Evolutionary conservation across 2,888 invertebrate species (phyloP).

Genomic region (Chaetoderma sp.): DNA sequence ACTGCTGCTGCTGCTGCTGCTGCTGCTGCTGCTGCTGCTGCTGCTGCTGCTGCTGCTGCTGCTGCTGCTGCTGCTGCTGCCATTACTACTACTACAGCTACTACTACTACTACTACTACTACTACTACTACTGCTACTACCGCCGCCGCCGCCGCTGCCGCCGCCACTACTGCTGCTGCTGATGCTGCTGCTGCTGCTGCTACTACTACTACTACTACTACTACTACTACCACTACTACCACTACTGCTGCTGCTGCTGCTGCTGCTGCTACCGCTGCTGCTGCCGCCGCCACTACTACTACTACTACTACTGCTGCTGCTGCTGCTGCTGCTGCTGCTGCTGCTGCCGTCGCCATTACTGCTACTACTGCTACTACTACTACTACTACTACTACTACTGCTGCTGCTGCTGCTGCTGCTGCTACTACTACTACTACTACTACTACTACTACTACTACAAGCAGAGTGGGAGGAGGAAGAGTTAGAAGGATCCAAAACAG

Average conservation of each 20-base stretch:
- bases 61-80: neutral
- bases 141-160: no score
- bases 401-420: neutral
- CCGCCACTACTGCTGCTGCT: no score
- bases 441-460: constrained; percentile 1
- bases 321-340: no score
- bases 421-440: neutral
- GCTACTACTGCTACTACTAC: neutral
- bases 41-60: no score
- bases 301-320: no score
- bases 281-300: no score
- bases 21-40: no score
- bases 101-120: neutral
- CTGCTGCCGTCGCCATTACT: neutral
- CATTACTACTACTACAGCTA: neutral
- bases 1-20: neutral
- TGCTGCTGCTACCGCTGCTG: no score
- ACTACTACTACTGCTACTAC: neutral
- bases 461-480: neutral
- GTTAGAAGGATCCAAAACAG: no score
- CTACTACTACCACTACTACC: neutral
- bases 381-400: neutral
- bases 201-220: neutral
- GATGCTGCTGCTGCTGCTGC: no score
- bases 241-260: neutral